Evolutionary conservation across 2,113 vertebrate species (phyloP).

Genomic region (Zeus faber): DNA sequence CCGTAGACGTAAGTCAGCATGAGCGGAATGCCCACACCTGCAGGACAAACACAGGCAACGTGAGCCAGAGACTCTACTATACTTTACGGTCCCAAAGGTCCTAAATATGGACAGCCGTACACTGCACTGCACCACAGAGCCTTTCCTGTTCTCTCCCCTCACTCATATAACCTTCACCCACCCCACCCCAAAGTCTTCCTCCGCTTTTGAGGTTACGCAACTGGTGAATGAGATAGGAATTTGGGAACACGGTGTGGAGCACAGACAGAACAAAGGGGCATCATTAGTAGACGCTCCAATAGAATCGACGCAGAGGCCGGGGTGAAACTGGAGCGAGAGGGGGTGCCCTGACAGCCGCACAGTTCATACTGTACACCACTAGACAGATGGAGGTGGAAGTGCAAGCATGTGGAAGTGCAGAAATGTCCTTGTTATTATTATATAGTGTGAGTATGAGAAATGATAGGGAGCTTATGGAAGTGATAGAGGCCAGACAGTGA

Average conservation of each 20-base stretch:
- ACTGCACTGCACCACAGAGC: not conserved
- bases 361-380: not conserved
- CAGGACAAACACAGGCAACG: not conserved
- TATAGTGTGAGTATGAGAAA: too few relatives aligned
- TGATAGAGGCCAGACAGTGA: too few relatives aligned
- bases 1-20: constrained; percentile 84
- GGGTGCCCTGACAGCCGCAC: constrained; percentile 34
- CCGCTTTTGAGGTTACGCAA: constrained; percentile 37
- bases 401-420: too few relatives aligned
- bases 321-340: constrained; percentile 46
- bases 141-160: constrained; percentile 2
- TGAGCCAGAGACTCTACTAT: too few relatives aligned
- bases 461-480: too few relatives aligned
- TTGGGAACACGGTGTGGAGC: constrained; percentile 45
- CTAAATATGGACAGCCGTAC: not conserved
- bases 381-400: constrained; percentile 9
- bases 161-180: constrained; percentile 10
- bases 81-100: too few relatives aligned
- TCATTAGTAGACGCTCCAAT: constrained; percentile 52
- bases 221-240: constrained; percentile 44
- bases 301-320: constrained; percentile 43
- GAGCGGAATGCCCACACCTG: constrained; percentile 83
- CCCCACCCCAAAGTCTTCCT: constrained; percentile 3
- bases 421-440: too few relatives aligned
- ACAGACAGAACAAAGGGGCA: constrained; percentile 51